Conservation (phyloP, 2,888 invertebrate genomes). For the Drosophila percnosoma region DNA sequence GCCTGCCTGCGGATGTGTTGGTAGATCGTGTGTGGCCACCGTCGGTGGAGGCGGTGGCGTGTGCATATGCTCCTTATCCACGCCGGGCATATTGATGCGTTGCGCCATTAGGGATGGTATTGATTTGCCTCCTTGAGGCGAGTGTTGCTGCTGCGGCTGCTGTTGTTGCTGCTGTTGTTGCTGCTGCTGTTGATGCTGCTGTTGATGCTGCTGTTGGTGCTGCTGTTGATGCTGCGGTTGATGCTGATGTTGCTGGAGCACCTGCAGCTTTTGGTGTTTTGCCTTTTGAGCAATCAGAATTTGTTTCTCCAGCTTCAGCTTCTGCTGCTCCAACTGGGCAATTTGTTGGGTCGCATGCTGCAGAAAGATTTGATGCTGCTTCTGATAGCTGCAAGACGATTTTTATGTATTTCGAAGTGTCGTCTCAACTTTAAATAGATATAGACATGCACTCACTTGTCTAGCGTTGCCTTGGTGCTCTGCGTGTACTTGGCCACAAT, state of each 20-base stretch:
- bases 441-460: constrained; percentile 86
- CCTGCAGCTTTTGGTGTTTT: constrained; percentile 60
- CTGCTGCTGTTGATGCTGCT: neutral
- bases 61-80: constrained; percentile 55
- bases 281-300: constrained; percentile 76
- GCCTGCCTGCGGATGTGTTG: constrained; percentile 65
- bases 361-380: constrained; percentile 98
- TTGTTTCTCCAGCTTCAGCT: constrained; percentile 86
- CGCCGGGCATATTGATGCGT: constrained; percentile 82
- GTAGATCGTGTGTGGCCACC: constrained; percentile 78
- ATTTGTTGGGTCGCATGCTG: constrained; percentile 96
- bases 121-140: constrained; percentile 62
- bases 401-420: neutral
- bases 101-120: constrained; percentile 84
- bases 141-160: constrained; percentile 28
- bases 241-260: constrained; percentile 10
- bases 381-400: constrained; percentile 88
- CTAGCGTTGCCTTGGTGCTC: constrained; percentile 93
- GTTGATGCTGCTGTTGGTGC: neutral
- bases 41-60: constrained; percentile 71
- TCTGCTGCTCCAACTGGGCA: constrained; percentile 92
- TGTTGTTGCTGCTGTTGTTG: constrained; percentile 85
- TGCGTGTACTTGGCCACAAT: constrained; percentile 91
- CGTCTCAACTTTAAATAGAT: neutral
- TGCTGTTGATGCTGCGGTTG: neutral